Percentiles rank a stretch among this genome's conserved stretches.
Conservation (phyloP, 2,113 vertebrate species). For the Mobula hypostoma region DNA sequence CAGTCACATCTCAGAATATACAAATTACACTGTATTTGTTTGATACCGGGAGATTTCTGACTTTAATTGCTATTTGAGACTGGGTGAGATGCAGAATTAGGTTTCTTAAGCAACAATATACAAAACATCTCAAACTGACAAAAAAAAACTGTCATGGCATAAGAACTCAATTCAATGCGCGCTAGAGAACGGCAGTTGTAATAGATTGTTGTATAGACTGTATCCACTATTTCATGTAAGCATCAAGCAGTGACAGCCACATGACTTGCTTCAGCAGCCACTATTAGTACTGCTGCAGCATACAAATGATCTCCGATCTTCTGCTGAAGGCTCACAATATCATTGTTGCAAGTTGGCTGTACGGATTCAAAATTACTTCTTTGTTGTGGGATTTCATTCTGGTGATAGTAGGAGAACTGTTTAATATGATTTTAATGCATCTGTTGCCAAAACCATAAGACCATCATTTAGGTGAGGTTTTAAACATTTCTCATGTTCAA, state of each 20-base stretch:
- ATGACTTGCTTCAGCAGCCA: neutral
- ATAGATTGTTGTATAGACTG: slow-evolving; percentile 3
- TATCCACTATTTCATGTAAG: slow-evolving; percentile 1
- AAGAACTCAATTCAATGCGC: slow-evolving; percentile 25
- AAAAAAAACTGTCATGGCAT: neutral
- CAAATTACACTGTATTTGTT: neutral
- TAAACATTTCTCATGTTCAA: neutral
- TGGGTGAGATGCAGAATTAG: slow-evolving; percentile 13
- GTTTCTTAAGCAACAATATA: slow-evolving; percentile 10
- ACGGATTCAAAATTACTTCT: neutral
- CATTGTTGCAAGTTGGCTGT: neutral
- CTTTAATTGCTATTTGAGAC: neutral
- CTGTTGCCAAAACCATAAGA: neutral
- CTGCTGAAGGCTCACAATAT: slow-evolving; percentile 6
- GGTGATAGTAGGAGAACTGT: neutral
- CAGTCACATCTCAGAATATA: neutral
- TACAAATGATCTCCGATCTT: slow-evolving; percentile 21
- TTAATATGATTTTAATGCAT: neutral
- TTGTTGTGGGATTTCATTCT: slow-evolving; percentile 6
- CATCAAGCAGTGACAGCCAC: slow-evolving; percentile 9
- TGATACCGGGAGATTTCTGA: neutral
- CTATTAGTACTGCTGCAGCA: slow-evolving; percentile 21
- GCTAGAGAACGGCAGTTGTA: neutral
- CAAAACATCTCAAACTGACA: slow-evolving; percentile 25
- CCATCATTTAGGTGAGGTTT: neutral